A percentile compares a stretch with the other conserved stretches of the same genome.
Conservation (phyloP, 2,113 vertebrate genomes). For the Puntigrus tetrazona region DNA sequence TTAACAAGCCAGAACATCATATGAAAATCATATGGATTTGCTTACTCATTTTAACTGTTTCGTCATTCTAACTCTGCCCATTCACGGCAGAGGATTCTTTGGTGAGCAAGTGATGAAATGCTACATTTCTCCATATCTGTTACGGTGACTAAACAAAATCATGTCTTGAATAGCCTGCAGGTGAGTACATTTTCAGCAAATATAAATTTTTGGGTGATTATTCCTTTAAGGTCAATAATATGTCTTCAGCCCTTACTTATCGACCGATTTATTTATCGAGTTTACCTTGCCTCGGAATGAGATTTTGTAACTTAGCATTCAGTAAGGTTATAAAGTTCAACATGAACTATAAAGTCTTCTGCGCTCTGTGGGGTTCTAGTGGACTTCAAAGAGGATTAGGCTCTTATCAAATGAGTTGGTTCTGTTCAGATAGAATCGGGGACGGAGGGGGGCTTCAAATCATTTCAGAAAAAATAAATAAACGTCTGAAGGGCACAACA, state of each 20-base stretch:
- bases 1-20: too few relatives aligned
- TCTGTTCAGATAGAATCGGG: constrained; percentile 37
- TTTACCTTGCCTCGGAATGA: constrained; percentile 12
- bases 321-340: background rate
- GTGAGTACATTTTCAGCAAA: background rate
- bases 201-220: background rate
- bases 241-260: background rate
- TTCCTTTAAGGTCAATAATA: background rate
- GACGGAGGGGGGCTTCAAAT: background rate
- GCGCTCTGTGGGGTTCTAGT: constrained; percentile 5
- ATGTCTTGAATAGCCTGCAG: background rate
- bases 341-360: too few relatives aligned
- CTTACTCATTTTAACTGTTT: too few relatives aligned
- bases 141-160: background rate
- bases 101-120: too few relatives aligned
- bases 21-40: too few relatives aligned
- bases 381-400: constrained; percentile 34
- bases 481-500: too few relatives aligned
- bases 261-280: background rate
- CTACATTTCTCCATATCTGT: background rate
- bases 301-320: constrained; percentile 3
- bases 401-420: constrained; percentile 31
- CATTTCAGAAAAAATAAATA: constrained; percentile 9
- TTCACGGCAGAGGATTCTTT: too few relatives aligned
- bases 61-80: too few relatives aligned